Percentiles rank a stretch among this genome's conserved stretches.
phyloP scores from a whole-genome alignment of 2,113 vertebrate genomes.

The Anthoscopus minutus region DNA sequence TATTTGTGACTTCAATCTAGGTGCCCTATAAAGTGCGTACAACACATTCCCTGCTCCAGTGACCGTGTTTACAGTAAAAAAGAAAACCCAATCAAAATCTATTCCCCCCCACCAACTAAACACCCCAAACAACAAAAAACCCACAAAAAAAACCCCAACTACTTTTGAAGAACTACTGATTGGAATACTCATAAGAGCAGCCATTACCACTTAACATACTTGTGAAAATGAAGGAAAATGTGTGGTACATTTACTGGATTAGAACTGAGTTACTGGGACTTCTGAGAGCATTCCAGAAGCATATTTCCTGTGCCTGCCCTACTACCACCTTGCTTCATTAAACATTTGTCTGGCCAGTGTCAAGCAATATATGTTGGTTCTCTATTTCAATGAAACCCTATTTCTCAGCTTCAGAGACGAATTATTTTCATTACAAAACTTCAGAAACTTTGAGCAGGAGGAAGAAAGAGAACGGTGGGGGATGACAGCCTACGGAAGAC shows the following conservation, averaged over 20 bases:
- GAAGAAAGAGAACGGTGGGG: neutral
- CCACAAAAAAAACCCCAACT: neutral
- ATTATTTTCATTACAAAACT: neutral
- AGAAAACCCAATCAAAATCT: neutral
- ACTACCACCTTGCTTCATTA: neutral
- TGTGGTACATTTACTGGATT: neutral
- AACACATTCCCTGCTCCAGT: neutral
- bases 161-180: neutral
- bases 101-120: fast-evolving
- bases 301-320: neutral
- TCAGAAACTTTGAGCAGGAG: neutral
- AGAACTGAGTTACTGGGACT: neutral
- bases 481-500: neutral
- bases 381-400: neutral
- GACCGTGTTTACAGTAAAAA: neutral
- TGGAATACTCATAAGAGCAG: neutral
- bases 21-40: neutral
- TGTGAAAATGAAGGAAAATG: neutral
- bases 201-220: neutral
- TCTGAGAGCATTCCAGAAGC: neutral
- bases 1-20: neutral
- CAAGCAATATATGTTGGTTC: neutral
- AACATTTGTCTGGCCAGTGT: neutral
- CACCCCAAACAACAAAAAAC: neutral
- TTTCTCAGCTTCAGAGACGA: neutral